These are phyloP conservation scores for Archips xylosteana DNA, from an alignment of 2,888 invertebrate genomes.

Conservation along the genomic window DNA sequence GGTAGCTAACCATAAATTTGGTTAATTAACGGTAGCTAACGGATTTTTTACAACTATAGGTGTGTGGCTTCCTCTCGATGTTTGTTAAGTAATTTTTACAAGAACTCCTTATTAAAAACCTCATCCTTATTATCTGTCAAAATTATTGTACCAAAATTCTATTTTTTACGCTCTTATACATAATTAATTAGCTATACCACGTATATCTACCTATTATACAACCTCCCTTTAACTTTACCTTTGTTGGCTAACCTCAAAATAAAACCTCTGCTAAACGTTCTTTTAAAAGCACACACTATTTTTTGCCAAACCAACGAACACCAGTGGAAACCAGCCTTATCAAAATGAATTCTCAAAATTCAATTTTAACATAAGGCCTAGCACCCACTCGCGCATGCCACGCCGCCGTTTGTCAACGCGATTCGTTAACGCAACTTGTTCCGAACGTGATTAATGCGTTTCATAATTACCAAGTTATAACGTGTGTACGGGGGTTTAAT, in stretches of 20 bases:
- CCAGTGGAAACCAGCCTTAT: constrained; percentile 4
- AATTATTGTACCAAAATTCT: too few species aligned
- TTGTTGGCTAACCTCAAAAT: not conserved
- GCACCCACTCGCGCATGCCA: constrained; percentile 74
- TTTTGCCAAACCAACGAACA: not conserved
- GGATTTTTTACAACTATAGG: too few species aligned
- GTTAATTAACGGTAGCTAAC: too few species aligned
- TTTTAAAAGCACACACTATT: not conserved
- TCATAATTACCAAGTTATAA: constrained; percentile 84
- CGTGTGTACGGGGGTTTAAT: constrained; percentile 63
- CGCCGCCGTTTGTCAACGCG: constrained; percentile 77
- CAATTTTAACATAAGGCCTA: constrained; percentile 51
- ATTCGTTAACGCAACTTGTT: constrained; percentile 64
- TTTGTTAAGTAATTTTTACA: too few species aligned
- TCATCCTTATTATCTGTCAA: too few species aligned
- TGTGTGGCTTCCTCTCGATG: too few species aligned
- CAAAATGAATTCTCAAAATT: not conserved
- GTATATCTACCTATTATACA: too few species aligned
- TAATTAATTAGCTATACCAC: too few species aligned
- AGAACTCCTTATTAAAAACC: too few species aligned
- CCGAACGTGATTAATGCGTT: constrained; percentile 82
- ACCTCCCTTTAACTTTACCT: too few species aligned
- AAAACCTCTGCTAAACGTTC: not conserved
- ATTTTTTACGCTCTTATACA: too few species aligned
- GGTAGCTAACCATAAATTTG: too few species aligned